These are phyloP conservation scores for Illadopsis cleaveri DNA, from an alignment of 2,113 vertebrate species.

Conservation along the genomic window DNA sequence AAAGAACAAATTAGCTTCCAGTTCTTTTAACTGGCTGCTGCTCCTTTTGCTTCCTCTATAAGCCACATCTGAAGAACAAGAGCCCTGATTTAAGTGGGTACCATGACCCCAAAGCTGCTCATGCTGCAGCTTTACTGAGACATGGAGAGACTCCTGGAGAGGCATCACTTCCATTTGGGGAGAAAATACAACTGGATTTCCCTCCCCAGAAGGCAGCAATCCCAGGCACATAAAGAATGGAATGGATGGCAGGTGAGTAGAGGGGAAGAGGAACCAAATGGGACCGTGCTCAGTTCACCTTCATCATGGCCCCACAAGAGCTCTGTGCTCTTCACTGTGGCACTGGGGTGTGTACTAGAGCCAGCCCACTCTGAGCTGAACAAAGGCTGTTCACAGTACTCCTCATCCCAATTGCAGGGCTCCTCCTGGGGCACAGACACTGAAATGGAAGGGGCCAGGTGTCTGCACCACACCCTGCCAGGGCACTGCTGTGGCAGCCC, in stretches of 20 bases:
- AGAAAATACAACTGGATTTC: conserved; percentile 24
- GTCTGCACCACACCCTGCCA: conserved; percentile 81
- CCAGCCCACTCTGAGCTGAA: conserved; percentile 92
- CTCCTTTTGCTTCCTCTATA: not conserved
- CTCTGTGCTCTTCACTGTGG: conserved; percentile 77
- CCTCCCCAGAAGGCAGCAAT: not conserved
- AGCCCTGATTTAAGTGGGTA: not conserved
- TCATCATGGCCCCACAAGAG: conserved; percentile 88
- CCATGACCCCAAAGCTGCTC: not conserved
- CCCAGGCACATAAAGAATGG: not conserved
- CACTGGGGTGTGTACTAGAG: conserved; percentile 82
- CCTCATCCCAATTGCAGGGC: conserved; percentile 90
- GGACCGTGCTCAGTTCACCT: conserved; percentile 94
- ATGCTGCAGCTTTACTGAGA: not conserved
- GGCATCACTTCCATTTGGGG: conserved; percentile 36
- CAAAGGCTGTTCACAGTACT: conserved; percentile 94
- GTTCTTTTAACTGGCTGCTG: not conserved
- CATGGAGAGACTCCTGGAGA: not conserved
- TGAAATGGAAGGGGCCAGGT: conserved; percentile 91
- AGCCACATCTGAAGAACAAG: not conserved
- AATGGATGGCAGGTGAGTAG: conserved; percentile 8
- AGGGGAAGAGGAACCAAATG: conserved; percentile 70
- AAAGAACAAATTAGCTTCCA: not conserved
- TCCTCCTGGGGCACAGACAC: conserved; percentile 93
- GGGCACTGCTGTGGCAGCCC: conserved; percentile 85